These are phyloP conservation scores for Euplexia lucipara DNA, from an alignment of 2,888 invertebrate genomes.

Conservation along the genomic window DNA sequence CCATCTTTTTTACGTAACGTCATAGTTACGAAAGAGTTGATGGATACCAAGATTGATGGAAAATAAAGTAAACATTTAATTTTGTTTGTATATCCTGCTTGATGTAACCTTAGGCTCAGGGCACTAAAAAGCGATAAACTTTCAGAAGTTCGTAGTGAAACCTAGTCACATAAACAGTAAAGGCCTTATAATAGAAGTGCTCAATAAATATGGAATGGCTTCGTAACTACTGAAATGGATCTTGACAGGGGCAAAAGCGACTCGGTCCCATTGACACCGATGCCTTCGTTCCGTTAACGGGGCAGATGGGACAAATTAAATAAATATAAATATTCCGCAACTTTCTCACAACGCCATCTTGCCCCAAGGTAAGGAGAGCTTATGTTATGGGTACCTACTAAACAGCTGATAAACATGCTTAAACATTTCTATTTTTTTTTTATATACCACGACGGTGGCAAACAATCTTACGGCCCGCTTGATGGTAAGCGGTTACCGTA, in stretches of 20 bases:
- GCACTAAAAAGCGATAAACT: constrained; percentile 51
- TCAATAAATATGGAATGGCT: constrained; percentile 3
- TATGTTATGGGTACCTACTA: too few species aligned
- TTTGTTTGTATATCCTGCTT: constrained; percentile 42
- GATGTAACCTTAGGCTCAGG: constrained; percentile 27
- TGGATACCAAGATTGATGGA: constrained; percentile 71
- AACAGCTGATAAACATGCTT: too few species aligned
- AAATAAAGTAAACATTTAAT: constrained; percentile 54
- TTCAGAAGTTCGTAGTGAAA: constrained; percentile 40
- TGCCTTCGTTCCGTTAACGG: too few species aligned
- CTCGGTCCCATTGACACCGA: too few species aligned
- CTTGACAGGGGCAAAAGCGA: background rate
- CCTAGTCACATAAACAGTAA: constrained; percentile 17
- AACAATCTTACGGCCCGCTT: too few species aligned
- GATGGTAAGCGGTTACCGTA: too few species aligned
- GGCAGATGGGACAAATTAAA: too few species aligned
- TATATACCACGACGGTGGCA: too few species aligned
- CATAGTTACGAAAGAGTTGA: constrained; percentile 82
- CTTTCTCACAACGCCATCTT: too few species aligned
- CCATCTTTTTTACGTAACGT: constrained; percentile 72
- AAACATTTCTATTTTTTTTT: too few species aligned
- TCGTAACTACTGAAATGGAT: constrained; percentile 13
- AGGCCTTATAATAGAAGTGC: constrained; percentile 23
- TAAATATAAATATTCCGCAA: too few species aligned
- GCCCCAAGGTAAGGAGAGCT: too few species aligned